A percentile compares a stretch with the other conserved stretches of the same genome.
These are phyloP conservation scores for Cyprinella venusta DNA, from an alignment of 2,797 vertebrate species.

Conservation along the genomic window DNA sequence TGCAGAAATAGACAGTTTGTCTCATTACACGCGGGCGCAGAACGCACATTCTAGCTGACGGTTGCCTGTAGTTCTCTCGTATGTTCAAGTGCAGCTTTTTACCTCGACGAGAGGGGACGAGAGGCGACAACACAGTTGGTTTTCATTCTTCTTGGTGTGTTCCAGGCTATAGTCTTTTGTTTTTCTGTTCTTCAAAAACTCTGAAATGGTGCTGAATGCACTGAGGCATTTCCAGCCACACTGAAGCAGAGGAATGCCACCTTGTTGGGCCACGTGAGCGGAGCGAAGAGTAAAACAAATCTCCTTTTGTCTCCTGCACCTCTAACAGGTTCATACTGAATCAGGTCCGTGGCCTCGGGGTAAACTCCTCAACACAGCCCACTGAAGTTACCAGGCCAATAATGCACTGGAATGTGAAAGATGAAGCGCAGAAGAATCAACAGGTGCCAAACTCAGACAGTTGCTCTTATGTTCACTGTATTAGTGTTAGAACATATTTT, in stretches of 20 bases:
- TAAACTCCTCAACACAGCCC: constrained; percentile 40
- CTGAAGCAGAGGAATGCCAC: constrained; percentile 56
- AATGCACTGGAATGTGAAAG: constrained; percentile 20
- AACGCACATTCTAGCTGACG: no score
- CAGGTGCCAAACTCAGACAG: not conserved
- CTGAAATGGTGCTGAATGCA: not conserved
- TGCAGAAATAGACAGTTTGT: no score
- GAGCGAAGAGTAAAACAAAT: constrained; percentile 54
- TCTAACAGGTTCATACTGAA: constrained; percentile 48
- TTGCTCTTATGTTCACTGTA: not conserved
- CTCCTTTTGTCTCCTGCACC: constrained; percentile 56
- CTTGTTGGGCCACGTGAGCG: constrained; percentile 47
- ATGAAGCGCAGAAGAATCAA: constrained; percentile 1
- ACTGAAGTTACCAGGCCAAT: constrained; percentile 36
- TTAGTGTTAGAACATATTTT: not conserved
- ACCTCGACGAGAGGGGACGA: no score
- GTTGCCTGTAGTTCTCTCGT: no score
- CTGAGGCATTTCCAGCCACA: not conserved
- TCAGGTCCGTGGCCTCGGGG: constrained; percentile 39
- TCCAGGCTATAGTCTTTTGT: no score
- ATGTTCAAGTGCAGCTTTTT: no score
- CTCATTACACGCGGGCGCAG: no score
- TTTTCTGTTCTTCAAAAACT: constrained; percentile 8
- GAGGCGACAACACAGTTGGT: no score
- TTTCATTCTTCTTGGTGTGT: no score